Evolutionary conservation across 2,797 vertebrate species (phyloP).

Genomic region (Bradypus variegatus): DNA sequence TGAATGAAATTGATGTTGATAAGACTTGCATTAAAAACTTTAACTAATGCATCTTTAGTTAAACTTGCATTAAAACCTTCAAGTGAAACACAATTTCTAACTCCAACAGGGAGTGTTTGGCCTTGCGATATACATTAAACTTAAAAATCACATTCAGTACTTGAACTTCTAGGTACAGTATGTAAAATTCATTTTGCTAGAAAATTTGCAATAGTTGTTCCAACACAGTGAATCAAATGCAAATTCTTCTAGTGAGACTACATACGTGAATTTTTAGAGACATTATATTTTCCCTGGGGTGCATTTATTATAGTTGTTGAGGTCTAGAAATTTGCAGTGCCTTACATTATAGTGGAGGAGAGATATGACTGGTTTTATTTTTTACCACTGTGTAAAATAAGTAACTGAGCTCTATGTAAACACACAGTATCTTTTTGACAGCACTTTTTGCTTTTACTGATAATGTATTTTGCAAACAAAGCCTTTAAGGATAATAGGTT

Average conservation of each 20-base stretch:
- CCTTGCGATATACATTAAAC: neutral
- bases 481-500: conserved; percentile 43
- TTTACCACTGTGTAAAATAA: conserved; percentile 37
- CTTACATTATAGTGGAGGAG: neutral
- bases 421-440: conserved; percentile 6
- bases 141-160: neutral
- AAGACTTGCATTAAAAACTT: neutral
- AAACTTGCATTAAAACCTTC: neutral
- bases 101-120: neutral
- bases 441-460: conserved; percentile 40
- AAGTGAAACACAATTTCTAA: conserved; percentile 27
- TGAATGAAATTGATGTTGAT: neutral
- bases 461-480: conserved; percentile 52
- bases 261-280: conserved; percentile 13
- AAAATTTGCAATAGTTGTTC: conserved; percentile 13
- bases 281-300: neutral
- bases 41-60: neutral
- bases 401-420: conserved; percentile 45
- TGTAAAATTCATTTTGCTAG: conserved; percentile 20
- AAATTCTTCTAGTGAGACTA: conserved; percentile 37
- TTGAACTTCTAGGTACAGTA: neutral
- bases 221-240: conserved; percentile 35
- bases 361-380: conserved; percentile 28
- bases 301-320: conserved; percentile 20
- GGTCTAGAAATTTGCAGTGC: neutral